Conservation (phyloP, 2,797 vertebrate species). For the Chelonia mydas region DNA sequence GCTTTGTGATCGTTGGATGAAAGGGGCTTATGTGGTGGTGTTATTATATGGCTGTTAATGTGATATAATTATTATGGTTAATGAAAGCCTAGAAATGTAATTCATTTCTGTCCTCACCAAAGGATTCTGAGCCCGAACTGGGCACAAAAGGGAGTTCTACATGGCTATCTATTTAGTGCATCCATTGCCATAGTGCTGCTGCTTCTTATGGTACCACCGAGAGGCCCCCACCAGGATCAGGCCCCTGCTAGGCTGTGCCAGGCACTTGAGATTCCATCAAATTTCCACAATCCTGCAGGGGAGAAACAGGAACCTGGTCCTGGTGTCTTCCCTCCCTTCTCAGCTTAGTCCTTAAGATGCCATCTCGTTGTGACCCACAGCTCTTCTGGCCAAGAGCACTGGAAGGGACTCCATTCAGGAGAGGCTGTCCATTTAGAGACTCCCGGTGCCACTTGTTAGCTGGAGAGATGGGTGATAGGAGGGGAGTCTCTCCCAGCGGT, state of each 20-base stretch:
- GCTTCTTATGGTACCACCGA: neutral
- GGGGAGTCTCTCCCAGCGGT: neutral
- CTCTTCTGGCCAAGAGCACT: neutral
- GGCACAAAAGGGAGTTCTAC: neutral
- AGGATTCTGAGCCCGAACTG: neutral
- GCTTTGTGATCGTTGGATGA: neutral
- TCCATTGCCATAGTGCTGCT: neutral
- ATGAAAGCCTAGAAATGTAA: neutral
- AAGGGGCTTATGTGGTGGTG: rapidly evolving
- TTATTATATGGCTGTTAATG: neutral
- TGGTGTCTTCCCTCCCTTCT: neutral
- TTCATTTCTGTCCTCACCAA: neutral
- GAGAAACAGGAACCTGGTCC: neutral
- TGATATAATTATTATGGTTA: neutral
- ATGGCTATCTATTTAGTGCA: neutral
- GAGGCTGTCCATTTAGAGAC: neutral
- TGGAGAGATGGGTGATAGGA: neutral
- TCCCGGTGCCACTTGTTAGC: neutral
- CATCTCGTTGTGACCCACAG: neutral
- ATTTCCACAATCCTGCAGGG: rapidly evolving
- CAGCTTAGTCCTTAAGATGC: rapidly evolving
- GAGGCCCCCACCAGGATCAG: neutral
- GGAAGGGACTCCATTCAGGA: neutral
- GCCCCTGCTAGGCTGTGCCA: neutral
- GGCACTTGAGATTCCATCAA: neutral